Base-by-base conservation (phyloP, 30 jellyfish, hydroid and myxozoan species). In the Aurelia aurita complex sp. Pacific region DNA sequence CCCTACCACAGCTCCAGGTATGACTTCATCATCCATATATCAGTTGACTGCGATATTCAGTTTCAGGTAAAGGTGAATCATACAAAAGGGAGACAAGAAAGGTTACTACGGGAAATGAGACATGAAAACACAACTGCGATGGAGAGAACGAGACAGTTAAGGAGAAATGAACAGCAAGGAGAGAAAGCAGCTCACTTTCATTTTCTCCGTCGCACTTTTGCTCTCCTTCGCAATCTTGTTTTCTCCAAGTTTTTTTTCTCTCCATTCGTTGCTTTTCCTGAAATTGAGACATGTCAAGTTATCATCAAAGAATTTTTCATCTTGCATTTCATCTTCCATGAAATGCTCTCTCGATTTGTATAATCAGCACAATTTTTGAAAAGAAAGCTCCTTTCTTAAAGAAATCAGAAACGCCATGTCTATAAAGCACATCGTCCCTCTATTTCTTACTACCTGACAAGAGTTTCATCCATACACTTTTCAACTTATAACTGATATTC, bases 1-100 rank as follows among this genome's bases (percentile, higher is more conserved):
- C 15, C 74, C 87, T 11, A 70, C 80, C 23, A 75, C 85, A n/a
- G 65, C 85, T 66, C 46, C 76, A 66, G 76, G 76, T 66, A 32
- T 13, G 72, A 12, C 72, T 63, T 18, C 33, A 18, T 63, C 38
- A 4, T 63, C 3, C 32, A n/a, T 18, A 1, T 6, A 10, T 63
- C 38, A 0, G 33, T 11, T 63, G 33, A 8, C 36, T 11, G 32
- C 36, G 11, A 62, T 62, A 5, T 7, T 62, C 32, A 62, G 36
- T 63, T 32, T 63, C 33, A 63, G 12, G 38, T 0, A n/a, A 63
- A 63, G 33, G 13, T n/a, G 36, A 18, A n/a, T 32, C 72, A 63
- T 63, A 13, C 10, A 38, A 38, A 38, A 38, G 50, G 3, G 50
- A 38, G 50, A 5, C 50, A 5, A 38, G 50, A 5, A 38, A 38